Conservation (phyloP, 2,113 vertebrate genomes). For the Acinonyx jubatus region DNA sequence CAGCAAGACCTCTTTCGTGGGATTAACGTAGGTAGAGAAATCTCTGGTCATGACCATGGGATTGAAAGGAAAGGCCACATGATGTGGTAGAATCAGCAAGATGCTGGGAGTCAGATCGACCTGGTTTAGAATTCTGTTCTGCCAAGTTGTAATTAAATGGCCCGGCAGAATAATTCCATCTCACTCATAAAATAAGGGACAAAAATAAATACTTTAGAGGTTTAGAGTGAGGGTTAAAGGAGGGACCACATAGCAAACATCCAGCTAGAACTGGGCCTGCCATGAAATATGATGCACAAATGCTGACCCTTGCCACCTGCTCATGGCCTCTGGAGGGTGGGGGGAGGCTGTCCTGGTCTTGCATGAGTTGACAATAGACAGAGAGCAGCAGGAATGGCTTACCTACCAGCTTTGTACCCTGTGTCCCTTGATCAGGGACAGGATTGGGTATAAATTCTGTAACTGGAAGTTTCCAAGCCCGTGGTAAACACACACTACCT, state of each 20-base stretch:
- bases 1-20: not conserved
- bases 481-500: not conserved
- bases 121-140: constrained; percentile 36
- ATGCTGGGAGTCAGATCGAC: not conserved
- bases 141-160: constrained; percentile 31
- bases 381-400: not conserved
- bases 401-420: not conserved
- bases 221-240: not conserved
- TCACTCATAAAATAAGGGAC: constrained; percentile 27
- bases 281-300: not conserved
- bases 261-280: not conserved
- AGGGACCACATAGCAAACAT: not conserved
- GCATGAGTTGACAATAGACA: not conserved
- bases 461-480: not conserved
- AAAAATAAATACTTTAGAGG: constrained; percentile 49
- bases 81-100: not conserved
- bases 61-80: not conserved
- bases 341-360: not conserved
- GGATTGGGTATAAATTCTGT: not conserved
- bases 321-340: not conserved
- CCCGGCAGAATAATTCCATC: constrained; percentile 42
- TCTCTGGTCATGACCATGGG: not conserved
- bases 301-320: not conserved
- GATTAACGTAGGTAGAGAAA: not conserved
- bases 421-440: not conserved